Evolutionary conservation across 2,113 vertebrate species (phyloP).

Genomic region (Epinephelus cyanopodus): DNA sequence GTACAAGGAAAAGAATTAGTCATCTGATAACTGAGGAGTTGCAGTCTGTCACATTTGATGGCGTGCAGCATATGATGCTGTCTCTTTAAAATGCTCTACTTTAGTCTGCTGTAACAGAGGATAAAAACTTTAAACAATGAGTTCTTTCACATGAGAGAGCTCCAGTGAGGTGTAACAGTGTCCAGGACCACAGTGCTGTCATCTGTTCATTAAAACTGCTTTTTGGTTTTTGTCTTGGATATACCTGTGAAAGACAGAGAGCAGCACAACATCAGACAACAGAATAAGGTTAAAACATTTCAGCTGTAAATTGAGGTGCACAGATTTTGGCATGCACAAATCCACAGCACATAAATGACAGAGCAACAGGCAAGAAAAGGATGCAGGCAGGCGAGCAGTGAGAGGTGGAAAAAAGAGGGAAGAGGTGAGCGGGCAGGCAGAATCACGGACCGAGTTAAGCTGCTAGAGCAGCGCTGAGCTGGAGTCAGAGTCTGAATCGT

Average conservation of each 20-base stretch:
- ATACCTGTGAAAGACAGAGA: constrained; percentile 61
- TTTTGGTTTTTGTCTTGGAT: constrained; percentile 59
- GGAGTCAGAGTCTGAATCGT: constrained; percentile 80
- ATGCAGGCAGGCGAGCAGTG: constrained; percentile 47
- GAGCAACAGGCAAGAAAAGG: constrained; percentile 53
- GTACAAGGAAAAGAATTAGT: constrained; percentile 25
- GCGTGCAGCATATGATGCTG: constrained; percentile 1
- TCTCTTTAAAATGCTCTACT: constrained; percentile 26
- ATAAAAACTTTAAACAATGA: constrained; percentile 11
- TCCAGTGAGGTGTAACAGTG: constrained; percentile 37
- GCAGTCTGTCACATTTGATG: constrained; percentile 30
- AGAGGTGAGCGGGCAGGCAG: constrained; percentile 47
- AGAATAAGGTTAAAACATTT: not conserved
- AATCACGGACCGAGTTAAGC: constrained; percentile 72
- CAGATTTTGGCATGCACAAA: constrained; percentile 11
- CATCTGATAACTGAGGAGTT: constrained; percentile 9
- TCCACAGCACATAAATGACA: constrained; percentile 42
- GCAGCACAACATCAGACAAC: constrained; percentile 30
- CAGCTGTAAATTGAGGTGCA: not conserved
- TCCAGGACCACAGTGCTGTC: constrained; percentile 50
- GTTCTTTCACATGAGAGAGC: not conserved
- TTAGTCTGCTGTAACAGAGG: constrained; percentile 33
- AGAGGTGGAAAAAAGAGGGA: constrained; percentile 43
- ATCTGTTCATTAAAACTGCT: constrained; percentile 48
- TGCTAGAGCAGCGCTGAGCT: constrained; percentile 84